Evolutionary conservation across 2,888 invertebrate species (phyloP).

Genomic region (Zele albiditarsus): DNA sequence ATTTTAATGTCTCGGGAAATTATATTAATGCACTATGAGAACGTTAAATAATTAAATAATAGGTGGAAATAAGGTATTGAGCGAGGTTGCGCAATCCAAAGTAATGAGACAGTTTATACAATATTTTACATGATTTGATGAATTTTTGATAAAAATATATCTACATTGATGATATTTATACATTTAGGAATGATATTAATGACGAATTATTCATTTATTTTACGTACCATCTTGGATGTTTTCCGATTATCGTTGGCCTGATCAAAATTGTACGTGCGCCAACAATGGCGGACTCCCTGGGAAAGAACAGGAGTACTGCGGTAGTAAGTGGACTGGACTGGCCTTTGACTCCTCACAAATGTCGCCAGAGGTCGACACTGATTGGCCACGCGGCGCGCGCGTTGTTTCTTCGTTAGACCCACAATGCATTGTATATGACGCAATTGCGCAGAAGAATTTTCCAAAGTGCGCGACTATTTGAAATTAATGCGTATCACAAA

Average conservation of each 20-base stretch:
- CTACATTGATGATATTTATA: not conserved
- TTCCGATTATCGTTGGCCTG: slow-evolving; percentile 83
- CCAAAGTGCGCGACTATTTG: not conserved
- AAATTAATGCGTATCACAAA: not conserved
- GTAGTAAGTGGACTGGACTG: slow-evolving; percentile 45
- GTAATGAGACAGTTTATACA: slow-evolving; percentile 59
- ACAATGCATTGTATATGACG: slow-evolving; percentile 45
- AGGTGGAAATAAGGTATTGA: slow-evolving; percentile 37
- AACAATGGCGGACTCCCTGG: slow-evolving; percentile 90
- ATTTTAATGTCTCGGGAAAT: not conserved
- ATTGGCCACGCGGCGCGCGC: slow-evolving; percentile 50
- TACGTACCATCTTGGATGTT: slow-evolving; percentile 89
- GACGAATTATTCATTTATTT: slow-evolving; percentile 43
- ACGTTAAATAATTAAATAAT: not conserved
- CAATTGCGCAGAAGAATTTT: not conserved
- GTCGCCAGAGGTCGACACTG: slow-evolving; percentile 54
- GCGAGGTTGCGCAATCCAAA: slow-evolving; percentile 69
- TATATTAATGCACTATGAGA: not conserved
- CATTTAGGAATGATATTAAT: not conserved
- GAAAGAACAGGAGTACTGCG: slow-evolving; percentile 76
- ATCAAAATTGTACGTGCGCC: slow-evolving; percentile 85
- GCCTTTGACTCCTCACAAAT: slow-evolving; percentile 41
- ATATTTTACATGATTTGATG: slow-evolving; percentile 47
- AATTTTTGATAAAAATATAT: slow-evolving; percentile 60
- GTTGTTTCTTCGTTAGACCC: slow-evolving; percentile 18